Percentiles rank a stretch among this genome's conserved stretches.
These are phyloP conservation scores for Cyrtodaria siliqua DNA, from an alignment of 2,888 invertebrate species.

Conservation along the genomic window DNA sequence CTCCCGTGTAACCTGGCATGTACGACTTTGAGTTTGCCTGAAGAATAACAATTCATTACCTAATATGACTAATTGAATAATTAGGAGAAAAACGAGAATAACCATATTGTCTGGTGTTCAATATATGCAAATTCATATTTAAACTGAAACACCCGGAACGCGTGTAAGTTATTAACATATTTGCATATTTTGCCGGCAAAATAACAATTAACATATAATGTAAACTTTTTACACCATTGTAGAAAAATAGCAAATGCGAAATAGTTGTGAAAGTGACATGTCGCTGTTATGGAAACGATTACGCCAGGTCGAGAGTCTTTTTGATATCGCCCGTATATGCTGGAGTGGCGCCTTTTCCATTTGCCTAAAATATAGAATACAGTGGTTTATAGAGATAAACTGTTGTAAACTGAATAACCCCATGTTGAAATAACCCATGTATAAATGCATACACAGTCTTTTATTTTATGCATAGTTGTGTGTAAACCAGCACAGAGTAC, in stretches of 20 bases:
- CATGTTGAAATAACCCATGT: too few species aligned
- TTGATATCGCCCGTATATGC: slow-evolving; percentile 66
- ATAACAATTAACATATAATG: slow-evolving; percentile 14
- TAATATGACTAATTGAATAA: background rate
- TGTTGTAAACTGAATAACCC: too few species aligned
- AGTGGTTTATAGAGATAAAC: too few species aligned
- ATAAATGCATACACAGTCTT: too few species aligned
- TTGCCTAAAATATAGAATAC: slow-evolving; percentile 72
- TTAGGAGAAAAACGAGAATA: background rate
- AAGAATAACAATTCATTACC: slow-evolving; percentile 37
- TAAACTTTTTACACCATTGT: background rate
- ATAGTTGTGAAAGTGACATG: background rate
- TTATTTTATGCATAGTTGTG: too few species aligned
- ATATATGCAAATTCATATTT: slow-evolving; percentile 7
- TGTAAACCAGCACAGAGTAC: too few species aligned
- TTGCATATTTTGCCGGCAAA: slow-evolving; percentile 32
- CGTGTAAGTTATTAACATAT: background rate
- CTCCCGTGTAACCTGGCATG: slow-evolving; percentile 70
- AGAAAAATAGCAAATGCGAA: slow-evolving; percentile 8
- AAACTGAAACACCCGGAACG: background rate
- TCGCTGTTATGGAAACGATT: slow-evolving; percentile 19
- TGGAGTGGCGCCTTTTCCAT: slow-evolving; percentile 72
- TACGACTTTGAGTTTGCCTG: slow-evolving; percentile 81
- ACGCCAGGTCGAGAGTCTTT: slow-evolving; percentile 63
- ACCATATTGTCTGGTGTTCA: background rate